Evolutionary conservation across 2,113 vertebrate genomes (phyloP), one percentile per base, ranked within the genome.

Genomic region (Lates calcarifer): DNA sequence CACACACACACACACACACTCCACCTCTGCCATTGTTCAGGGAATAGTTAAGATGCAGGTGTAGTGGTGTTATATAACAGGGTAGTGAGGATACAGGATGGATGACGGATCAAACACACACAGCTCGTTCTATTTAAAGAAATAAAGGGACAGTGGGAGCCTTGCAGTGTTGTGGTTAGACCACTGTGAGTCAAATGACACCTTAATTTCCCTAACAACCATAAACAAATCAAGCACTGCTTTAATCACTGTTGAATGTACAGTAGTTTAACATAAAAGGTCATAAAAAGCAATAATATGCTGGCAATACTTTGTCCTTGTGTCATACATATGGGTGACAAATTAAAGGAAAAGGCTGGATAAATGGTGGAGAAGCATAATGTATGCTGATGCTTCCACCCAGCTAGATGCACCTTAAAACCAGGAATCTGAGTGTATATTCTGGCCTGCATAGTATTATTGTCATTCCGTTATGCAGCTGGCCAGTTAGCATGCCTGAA

Each of bases 51-150:
- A 62, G 49, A 53, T 77, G 64, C 77, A 85, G 85, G 77, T 91
- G 85, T 81, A 77, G 79, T 26, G 49, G 72, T 83, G 86, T 91
- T 87, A 79, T 80, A 49, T 87, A 91, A 88, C 83, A 8, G 35
- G 13, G 45, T 70, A 74, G 82, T 87, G 73, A 84, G 70, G 81
- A 35, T 74, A 64, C 64, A 39, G 73, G 67, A 86, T 20, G 72
- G 81, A 58, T 84, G 81, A 84, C 63, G 20, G 77, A 82, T 33
- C 86, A 87, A 37, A 79, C 71, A 67, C 56, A 33, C 26, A 37
- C 26, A 62, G 43, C 56, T 60, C 43, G 51, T 64, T 47, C 47
- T 74, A 78, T 89, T 74, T 85, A 88, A 64, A 77, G 70, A 67
- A 73, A 90, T 75, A 84, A 79, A 87, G 70, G 31, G 7, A 58